Conservation (phyloP, 2,888 invertebrate species). For the Xestia sexstrigata region DNA sequence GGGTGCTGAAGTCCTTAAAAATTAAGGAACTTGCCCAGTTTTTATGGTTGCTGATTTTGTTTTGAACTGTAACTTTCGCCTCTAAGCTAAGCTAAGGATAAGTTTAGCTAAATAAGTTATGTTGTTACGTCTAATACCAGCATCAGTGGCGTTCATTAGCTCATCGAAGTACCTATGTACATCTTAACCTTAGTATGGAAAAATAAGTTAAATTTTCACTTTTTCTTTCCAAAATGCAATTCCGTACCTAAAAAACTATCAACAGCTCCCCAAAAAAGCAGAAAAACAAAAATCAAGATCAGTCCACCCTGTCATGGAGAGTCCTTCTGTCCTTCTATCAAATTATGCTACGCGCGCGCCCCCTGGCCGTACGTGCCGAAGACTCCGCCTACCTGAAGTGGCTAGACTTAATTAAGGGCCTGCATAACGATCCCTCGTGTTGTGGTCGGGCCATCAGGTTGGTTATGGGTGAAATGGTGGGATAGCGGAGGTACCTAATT, state of each 20-base stretch:
- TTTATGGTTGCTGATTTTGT: neutral
- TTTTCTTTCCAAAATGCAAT: neutral
- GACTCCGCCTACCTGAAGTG: constrained; percentile 56
- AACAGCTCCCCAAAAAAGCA: neutral
- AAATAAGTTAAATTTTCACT: neutral
- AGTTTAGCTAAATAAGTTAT: neutral
- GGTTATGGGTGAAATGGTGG: constrained; percentile 22
- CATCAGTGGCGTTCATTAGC: no score
- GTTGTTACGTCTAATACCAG: neutral
- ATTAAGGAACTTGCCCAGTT: neutral
- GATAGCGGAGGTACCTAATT: neutral
- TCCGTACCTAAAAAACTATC: neutral
- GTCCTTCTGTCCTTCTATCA: constrained; percentile 52
- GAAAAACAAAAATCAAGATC: constrained; percentile 27
- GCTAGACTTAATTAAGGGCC: constrained; percentile 66
- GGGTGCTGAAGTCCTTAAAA: neutral
- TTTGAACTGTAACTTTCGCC: no score
- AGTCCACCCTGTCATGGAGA: constrained; percentile 35
- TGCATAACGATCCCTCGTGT: constrained; percentile 49
- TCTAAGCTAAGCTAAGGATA: no score
- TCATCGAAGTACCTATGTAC: neutral
- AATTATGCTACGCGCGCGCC: constrained; percentile 57
- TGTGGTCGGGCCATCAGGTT: constrained; percentile 45
- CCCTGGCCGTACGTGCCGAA: constrained; percentile 60
- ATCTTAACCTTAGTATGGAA: neutral